Evolutionary conservation across 2,113 vertebrate species (phyloP).

Genomic region (Gobio gobio): DNA sequence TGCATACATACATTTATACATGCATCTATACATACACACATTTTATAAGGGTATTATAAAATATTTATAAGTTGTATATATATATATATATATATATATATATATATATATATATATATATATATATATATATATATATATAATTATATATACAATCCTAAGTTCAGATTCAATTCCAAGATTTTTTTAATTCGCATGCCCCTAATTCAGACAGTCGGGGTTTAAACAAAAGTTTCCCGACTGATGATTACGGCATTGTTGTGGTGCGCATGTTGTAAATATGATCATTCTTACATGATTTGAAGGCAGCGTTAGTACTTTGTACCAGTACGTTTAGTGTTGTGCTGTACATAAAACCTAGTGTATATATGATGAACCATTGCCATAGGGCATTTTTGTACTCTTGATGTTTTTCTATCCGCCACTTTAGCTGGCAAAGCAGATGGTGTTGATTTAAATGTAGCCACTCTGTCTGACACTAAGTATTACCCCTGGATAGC

Average conservation of each 20-base stretch:
- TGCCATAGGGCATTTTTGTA: constrained; percentile 11
- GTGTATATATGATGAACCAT: neutral
- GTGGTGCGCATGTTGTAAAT: neutral
- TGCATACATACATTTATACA: too few relatives aligned
- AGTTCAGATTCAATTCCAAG: too few relatives aligned
- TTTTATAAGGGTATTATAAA: too few relatives aligned
- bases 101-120: too few relatives aligned
- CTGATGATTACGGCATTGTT: neutral
- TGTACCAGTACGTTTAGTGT: neutral
- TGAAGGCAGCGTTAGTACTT: constrained; percentile 3
- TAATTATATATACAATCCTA: too few relatives aligned
- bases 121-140: too few relatives aligned
- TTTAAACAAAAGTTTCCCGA: neutral
- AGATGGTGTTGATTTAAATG: constrained; percentile 32
- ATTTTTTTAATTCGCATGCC: neutral
- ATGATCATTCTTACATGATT: neutral
- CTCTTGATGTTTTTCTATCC: neutral
- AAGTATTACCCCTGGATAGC: constrained; percentile 34
- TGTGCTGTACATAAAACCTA: neutral
- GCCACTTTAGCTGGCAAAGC: neutral
- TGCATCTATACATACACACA: too few relatives aligned
- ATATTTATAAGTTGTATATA: too few relatives aligned
- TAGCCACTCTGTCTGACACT: constrained; percentile 19
- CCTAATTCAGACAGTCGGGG: neutral
- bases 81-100: too few relatives aligned